phyloP scores from a whole-genome alignment of 2,888 invertebrate genomes.

The Drosophila subquinaria region DNA sequence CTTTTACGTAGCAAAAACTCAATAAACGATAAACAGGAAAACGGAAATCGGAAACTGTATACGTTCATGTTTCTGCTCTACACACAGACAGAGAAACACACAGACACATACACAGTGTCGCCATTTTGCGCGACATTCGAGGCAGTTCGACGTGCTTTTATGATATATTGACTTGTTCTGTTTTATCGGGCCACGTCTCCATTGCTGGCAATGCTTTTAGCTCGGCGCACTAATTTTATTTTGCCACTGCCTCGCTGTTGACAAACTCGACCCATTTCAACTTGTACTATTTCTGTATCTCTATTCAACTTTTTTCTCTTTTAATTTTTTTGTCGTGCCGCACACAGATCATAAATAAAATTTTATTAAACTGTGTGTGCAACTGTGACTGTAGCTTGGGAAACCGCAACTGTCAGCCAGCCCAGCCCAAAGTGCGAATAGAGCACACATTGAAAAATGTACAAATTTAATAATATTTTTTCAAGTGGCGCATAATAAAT shows the following conservation, averaged over 20 bases:
- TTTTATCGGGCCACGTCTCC: slow-evolving; percentile 68
- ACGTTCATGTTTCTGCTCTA: slow-evolving; percentile 68
- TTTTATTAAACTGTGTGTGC: slow-evolving; percentile 44
- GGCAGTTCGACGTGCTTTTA: slow-evolving; percentile 74
- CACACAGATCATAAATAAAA: slow-evolving; percentile 52
- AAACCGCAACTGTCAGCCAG: slow-evolving; percentile 46
- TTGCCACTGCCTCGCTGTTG: slow-evolving; percentile 41
- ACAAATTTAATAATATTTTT: slow-evolving; percentile 50
- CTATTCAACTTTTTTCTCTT: slow-evolving; percentile 23
- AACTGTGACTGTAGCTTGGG: slow-evolving; percentile 12
- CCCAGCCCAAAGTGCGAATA: background rate
- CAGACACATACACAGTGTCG: slow-evolving; percentile 40
- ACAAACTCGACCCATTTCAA: slow-evolving; percentile 43
- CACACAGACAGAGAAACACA: slow-evolving; percentile 23
- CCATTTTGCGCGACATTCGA: slow-evolving; percentile 62
- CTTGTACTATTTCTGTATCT: slow-evolving; percentile 21
- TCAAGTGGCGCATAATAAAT: slow-evolving; percentile 53
- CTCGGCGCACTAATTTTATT: slow-evolving; percentile 72
- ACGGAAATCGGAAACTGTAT: slow-evolving; percentile 83
- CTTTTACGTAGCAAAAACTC: slow-evolving; percentile 75
- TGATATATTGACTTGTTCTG: slow-evolving; percentile 78
- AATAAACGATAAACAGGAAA: slow-evolving; percentile 84
- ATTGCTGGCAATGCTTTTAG: slow-evolving; percentile 68
- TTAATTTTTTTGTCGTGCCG: background rate
- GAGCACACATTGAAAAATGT: slow-evolving; percentile 14